phyloP scores from a whole-genome alignment of 1,140 invertebrate genomes.

The Pseudomyrmex gracilis region DNA sequence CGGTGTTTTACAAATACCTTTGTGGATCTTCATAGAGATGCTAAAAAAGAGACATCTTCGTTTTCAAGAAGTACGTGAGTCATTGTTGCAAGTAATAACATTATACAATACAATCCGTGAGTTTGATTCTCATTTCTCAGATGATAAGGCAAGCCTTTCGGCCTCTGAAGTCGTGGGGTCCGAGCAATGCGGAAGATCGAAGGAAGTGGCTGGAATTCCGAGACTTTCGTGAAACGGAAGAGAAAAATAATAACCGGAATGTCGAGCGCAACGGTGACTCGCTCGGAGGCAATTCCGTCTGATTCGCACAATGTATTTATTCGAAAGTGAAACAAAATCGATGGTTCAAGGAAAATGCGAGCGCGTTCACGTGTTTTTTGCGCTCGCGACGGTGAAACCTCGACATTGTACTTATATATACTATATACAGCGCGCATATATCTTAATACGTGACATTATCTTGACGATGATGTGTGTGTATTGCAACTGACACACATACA shows the following conservation, averaged over 20 bases:
- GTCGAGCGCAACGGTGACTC: background rate
- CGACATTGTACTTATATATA: no score
- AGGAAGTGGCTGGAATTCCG: slow-evolving; percentile 73
- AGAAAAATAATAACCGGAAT: background rate
- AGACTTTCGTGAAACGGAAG: background rate
- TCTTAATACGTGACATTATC: background rate
- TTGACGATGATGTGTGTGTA: no score
- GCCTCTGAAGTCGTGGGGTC: slow-evolving; percentile 74
- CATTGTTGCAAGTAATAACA: background rate
- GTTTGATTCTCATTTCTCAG: slow-evolving; percentile 63
- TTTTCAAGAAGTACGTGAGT: slow-evolving; percentile 32
- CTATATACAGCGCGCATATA: background rate
- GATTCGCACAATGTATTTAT: background rate
- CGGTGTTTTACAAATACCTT: slow-evolving; percentile 80
- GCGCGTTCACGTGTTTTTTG: no score
- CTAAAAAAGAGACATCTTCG: slow-evolving; percentile 50
- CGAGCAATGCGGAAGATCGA: slow-evolving; percentile 66
- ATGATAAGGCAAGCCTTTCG: slow-evolving; percentile 69
- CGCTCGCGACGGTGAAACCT: no score
- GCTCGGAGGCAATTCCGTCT: background rate
- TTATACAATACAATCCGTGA: no score
- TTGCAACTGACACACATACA: no score
- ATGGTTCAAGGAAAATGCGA: background rate
- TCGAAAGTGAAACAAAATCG: background rate
- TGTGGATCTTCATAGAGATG: slow-evolving; percentile 73